Evolutionary conservation across 2,797 vertebrate genomes (phyloP).

Genomic region (Simalia tracyae): DNA sequence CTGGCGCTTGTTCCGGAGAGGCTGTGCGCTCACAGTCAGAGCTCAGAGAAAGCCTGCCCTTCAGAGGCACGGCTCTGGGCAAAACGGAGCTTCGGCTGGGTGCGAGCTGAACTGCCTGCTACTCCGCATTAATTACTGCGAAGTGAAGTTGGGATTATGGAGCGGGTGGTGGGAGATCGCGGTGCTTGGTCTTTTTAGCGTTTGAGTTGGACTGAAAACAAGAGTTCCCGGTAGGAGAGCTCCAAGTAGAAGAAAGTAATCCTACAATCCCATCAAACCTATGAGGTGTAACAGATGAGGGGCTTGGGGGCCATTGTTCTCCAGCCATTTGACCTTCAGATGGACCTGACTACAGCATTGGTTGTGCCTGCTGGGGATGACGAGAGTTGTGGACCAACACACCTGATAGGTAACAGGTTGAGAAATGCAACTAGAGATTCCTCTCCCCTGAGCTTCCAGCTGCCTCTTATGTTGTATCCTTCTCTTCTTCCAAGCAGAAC

Average conservation of each 20-base stretch:
- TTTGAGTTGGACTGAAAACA: background rate
- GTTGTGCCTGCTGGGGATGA: background rate
- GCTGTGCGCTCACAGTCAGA: background rate
- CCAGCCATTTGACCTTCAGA: background rate
- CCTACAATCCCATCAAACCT: too few species aligned
- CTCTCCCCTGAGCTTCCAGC: background rate
- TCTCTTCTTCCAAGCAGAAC: background rate
- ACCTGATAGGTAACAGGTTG: background rate
- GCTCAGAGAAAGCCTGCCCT: background rate
- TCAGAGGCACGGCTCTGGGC: background rate
- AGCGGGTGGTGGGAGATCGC: background rate
- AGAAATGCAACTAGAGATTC: background rate
- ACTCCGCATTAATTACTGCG: background rate
- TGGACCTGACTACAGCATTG: background rate
- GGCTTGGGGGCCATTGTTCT: background rate
- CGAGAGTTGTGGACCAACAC: background rate
- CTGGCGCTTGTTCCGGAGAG: background rate
- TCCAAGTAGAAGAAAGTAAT: background rate
- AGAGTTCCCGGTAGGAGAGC: background rate
- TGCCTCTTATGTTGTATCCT: background rate
- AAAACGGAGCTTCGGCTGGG: background rate
- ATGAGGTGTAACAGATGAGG: background rate
- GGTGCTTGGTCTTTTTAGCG: background rate
- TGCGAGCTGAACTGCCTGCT: background rate
- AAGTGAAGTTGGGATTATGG: background rate